These are phyloP conservation scores for Phalacrocorax carbo DNA, from an alignment of 2,113 vertebrate genomes.

Conservation along the genomic window DNA sequence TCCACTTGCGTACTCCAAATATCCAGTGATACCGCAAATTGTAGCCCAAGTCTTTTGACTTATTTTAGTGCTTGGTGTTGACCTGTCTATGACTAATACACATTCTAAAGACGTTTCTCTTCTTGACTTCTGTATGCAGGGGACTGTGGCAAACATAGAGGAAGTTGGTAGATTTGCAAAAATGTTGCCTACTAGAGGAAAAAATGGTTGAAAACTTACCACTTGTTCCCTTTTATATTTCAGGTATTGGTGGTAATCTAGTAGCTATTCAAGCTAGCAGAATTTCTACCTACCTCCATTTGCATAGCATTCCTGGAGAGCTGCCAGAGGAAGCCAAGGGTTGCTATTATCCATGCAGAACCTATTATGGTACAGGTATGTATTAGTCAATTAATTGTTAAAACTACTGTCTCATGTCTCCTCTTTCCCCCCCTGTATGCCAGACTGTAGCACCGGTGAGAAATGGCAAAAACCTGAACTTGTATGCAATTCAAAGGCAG, in stretches of 20 bases:
- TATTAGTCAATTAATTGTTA: background rate
- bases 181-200: background rate
- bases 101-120: background rate
- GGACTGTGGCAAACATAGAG: background rate
- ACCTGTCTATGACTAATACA: background rate
- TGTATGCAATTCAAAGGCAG: background rate
- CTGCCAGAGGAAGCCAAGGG: constrained; percentile 89
- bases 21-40: background rate
- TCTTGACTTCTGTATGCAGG: background rate
- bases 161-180: background rate
- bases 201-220: background rate
- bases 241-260: constrained; percentile 96
- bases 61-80: background rate
- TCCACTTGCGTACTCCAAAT: background rate
- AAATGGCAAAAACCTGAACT: background rate
- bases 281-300: constrained; percentile 95
- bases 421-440: background rate
- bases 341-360: constrained; percentile 90
- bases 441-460: too few relatives aligned
- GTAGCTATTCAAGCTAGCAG: constrained; percentile 98
- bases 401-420: background rate
- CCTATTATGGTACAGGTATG: constrained; percentile 89
- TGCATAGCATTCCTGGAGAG: constrained; percentile 89
- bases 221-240: background rate
- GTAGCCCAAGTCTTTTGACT: background rate